phyloP scores from a whole-genome alignment of 2,888 invertebrate genomes.

The Andrena fulva region DNA sequence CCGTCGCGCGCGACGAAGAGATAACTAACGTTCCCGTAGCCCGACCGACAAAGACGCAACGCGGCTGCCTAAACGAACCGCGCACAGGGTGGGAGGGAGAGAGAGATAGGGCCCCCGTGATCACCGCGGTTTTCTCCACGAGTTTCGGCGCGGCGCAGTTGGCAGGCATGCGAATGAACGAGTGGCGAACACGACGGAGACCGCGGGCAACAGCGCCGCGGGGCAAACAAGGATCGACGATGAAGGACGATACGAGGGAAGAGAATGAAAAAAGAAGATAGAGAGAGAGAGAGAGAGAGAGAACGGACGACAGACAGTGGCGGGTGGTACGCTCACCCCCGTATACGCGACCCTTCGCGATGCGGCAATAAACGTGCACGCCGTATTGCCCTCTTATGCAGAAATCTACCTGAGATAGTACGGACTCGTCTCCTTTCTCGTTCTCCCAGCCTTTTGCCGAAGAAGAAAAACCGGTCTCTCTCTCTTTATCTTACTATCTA shows the following conservation, averaged over 20 bases:
- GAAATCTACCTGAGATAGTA: slow-evolving; percentile 60
- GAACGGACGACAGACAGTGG: slow-evolving; percentile 57
- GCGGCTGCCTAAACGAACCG: slow-evolving; percentile 31
- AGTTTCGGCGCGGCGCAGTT: slow-evolving; percentile 58
- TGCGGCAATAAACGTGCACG: slow-evolving; percentile 61
- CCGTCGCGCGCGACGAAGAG: slow-evolving; percentile 35
- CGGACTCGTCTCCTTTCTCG: slow-evolving; percentile 23
- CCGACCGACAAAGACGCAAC: slow-evolving; percentile 19
- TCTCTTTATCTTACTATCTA: not conserved
- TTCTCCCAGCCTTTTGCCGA: slow-evolving; percentile 21
- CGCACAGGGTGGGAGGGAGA: slow-evolving; percentile 17
- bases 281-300: slow-evolving; percentile 29
- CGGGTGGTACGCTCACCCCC: slow-evolving; percentile 71
- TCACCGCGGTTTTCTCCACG: slow-evolving; percentile 48
- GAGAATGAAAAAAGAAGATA: slow-evolving; percentile 38
- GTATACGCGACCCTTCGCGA: slow-evolving; percentile 62
- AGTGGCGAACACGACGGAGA: slow-evolving; percentile 45
- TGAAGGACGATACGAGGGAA: slow-evolving; percentile 50
- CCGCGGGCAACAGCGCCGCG: slow-evolving; percentile 36
- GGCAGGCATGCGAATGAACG: slow-evolving; percentile 67
- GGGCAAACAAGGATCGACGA: slow-evolving; percentile 44
- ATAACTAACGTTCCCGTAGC: not conserved
- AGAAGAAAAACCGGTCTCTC: slow-evolving; percentile 38
- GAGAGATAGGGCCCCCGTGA: slow-evolving; percentile 26
- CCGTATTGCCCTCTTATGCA: slow-evolving; percentile 52